Evolutionary conservation across 2,113 vertebrate species (phyloP), one percentile per base, ranked within the genome.

Genomic region (Pangasianodon gigas): DNA sequence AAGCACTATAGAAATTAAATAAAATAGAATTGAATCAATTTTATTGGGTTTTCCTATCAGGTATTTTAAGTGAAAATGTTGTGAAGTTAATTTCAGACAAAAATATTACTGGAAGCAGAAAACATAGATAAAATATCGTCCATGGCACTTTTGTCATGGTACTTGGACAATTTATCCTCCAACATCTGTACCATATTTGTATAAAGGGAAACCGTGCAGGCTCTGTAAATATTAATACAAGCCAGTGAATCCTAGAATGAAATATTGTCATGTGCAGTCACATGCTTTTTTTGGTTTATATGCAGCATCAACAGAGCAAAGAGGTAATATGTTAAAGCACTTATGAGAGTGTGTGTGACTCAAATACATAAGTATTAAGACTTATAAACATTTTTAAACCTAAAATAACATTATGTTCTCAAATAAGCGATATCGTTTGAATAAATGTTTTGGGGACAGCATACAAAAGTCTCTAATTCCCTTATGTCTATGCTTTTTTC

Each of bases 191-290:
- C 16, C 51, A 6, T 16, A 26, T 80, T 71, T 88, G 51, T 58
- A n/a, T 90, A 52, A 85, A 90, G 48, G 46, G 56, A 32, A 69
- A 44, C 62, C 81, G 71, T 48, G 67, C 74, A 88, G 44, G 48
- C 32, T 81, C 51, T 86, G 60, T 88, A 74, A 85, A 88, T 86
- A 88, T 90, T 85, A 90, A 60, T 51, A 82, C 13, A 32, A 90
- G 37, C 9, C 8, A 75, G 75, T 87, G 11, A 74, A 54, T 87
- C 56, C 54, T 44, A 65, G 48, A 37, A 90, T 54, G 4, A 29
- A 65, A 75, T 85, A 13, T 51, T 32, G 37, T 29, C 24, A 0
- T 0, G 5, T 37, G 9, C 5, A 86, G 26, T 52, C 32, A 56
- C 75, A 65, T 74, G 84, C 32, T 52, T 24, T 24, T n/a, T 56